Conservation (phyloP, 2,797 vertebrate species). For the Ispidina picta region DNA sequence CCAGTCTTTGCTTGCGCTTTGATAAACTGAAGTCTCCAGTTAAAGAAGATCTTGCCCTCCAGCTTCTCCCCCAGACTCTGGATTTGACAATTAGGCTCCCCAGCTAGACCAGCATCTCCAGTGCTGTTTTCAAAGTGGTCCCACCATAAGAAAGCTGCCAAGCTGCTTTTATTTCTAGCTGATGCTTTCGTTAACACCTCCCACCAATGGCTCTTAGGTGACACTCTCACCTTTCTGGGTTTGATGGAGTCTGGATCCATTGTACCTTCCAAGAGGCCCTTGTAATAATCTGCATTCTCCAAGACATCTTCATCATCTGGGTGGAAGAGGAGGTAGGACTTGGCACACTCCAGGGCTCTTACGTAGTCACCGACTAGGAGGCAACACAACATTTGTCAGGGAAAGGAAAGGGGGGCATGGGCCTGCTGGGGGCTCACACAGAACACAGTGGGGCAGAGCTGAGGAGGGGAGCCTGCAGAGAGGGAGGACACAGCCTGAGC, state of each 20-base stretch:
- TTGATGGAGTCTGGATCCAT: constrained; percentile 68
- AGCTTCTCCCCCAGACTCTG: neutral
- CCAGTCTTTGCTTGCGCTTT: neutral
- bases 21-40: neutral
- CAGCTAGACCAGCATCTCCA: neutral
- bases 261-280: constrained; percentile 77
- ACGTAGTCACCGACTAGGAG: constrained; percentile 79
- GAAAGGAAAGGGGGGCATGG: neutral
- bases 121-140: neutral
- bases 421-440: neutral
- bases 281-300: constrained; percentile 88
- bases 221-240: constrained; percentile 83
- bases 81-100: neutral
- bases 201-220: neutral
- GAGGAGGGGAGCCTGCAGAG: neutral
- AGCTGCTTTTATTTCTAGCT: neutral
- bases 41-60: neutral
- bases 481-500: neutral
- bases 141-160: neutral
- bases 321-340: constrained; percentile 91
- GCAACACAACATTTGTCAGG: neutral
- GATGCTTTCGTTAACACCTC: neutral
- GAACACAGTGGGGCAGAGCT: neutral
- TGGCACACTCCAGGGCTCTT: constrained; percentile 88
- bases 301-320: constrained; percentile 87